These are phyloP conservation scores for Cyprinella venusta DNA, from an alignment of 2,797 vertebrate genomes.

Conservation along the genomic window DNA sequence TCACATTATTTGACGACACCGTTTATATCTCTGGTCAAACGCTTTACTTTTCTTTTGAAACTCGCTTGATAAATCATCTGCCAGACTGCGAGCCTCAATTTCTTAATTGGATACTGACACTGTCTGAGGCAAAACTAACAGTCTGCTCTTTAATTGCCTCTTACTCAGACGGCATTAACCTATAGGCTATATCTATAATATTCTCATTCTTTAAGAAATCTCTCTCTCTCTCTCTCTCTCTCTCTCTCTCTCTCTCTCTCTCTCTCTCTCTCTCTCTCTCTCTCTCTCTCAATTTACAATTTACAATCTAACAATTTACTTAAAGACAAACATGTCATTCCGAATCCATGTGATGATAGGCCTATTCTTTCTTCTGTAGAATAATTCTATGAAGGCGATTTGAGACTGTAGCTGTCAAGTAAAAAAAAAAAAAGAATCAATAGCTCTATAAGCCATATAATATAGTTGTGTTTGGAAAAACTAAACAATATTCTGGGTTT, in stretches of 20 bases:
- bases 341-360: too few species aligned
- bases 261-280: too few species aligned
- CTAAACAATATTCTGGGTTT: not conserved
- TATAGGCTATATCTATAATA: not conserved
- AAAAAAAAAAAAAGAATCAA: too few species aligned
- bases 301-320: too few species aligned
- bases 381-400: not conserved
- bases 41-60: conserved; percentile 21
- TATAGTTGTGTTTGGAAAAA: not conserved
- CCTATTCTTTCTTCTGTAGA: not conserved
- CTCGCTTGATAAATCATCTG: not conserved
- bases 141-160: not conserved
- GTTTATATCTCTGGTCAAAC: not conserved
- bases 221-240: too few species aligned
- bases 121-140: not conserved
- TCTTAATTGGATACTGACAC: conserved; percentile 13
- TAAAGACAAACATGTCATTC: too few species aligned
- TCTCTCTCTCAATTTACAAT: too few species aligned
- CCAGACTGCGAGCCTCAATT: not conserved
- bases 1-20: conserved; percentile 3
- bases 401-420: not conserved
- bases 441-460: not conserved
- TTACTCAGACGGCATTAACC: not conserved
- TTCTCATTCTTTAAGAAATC: not conserved
- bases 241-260: too few species aligned